Evolutionary conservation across 2,113 vertebrate species (phyloP), one percentile per base, ranked within the genome.

Genomic region (Epinephelus cyanopodus): DNA sequence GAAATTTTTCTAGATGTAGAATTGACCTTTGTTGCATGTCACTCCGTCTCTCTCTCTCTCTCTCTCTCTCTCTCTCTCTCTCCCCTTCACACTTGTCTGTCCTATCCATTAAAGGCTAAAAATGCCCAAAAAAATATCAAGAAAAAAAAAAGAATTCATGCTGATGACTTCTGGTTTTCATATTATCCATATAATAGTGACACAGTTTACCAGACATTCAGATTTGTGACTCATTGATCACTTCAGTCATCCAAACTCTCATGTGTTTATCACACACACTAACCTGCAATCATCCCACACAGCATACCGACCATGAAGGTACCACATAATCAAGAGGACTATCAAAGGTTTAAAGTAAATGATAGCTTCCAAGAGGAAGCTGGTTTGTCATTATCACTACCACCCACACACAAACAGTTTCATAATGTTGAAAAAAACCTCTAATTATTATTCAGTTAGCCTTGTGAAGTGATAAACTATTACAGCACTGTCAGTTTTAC

Each of bases 361-460:
- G 33, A 53, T 48, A 58, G 74, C 57, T 29, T 69, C 39, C 17
- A 21, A 57, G 21, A 19, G 29, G 29, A 29, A 29, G 15, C 1
- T 68, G 52, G 15, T 53, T 42, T 45, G 4, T 74, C 37, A 67
- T 42, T 37, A 52, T 67, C 66, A 52, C 60, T 29, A 23, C 60
- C 68, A 33, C 29, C 45, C 53, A 58, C 74, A 64, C 25, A 63
- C 18, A 73, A n/a, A 78, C 67, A 75, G 14, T 57, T 56, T 54
- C 25, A 42, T 62, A 62, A 23, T 62, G 25, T 17, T 17, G 9
- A 56, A 37, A 27, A 9, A 53, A 39, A 39, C 14, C 14, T 45
- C 42, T 6, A 1, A 50, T 5, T 5, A 33, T 19, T 4, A 13
- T 13, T 42, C 25, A 39, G 0, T 42, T 19, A 62, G 27, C 7